These are phyloP conservation scores for Diarsia brunnea DNA, from an alignment of 2,888 invertebrate genomes.

Conservation along the genomic window DNA sequence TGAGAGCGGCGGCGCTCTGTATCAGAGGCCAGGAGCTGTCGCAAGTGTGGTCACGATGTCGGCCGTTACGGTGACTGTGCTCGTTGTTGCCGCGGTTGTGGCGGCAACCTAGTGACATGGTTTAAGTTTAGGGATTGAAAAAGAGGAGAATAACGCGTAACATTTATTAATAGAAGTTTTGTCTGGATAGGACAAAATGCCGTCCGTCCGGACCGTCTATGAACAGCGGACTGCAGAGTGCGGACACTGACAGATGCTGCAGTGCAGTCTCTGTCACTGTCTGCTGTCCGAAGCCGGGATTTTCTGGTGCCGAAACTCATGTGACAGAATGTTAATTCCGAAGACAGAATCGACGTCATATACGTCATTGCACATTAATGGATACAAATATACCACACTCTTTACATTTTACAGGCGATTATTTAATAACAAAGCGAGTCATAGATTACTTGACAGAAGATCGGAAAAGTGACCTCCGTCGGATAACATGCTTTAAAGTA, in stretches of 20 bases:
- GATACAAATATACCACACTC: not conserved
- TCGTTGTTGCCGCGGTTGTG: slow-evolving; percentile 87
- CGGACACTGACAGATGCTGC: not conserved
- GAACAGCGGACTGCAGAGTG: not conserved
- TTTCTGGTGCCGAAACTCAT: not conserved
- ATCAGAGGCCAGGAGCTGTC: slow-evolving; percentile 98
- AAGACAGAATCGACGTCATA: too few relatives aligned
- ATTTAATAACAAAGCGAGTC: not conserved
- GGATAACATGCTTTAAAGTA: too few relatives aligned
- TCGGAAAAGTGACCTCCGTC: not conserved
- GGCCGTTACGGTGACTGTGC: slow-evolving; percentile 88
- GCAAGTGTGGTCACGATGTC: slow-evolving; percentile 92
- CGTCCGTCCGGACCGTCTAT: not conserved
- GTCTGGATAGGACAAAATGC: not conserved
- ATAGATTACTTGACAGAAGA: not conserved
- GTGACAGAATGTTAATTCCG: too few relatives aligned
- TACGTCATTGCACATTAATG: too few relatives aligned
- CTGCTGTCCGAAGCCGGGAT: not conserved
- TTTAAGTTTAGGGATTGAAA: too few relatives aligned
- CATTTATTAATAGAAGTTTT: too few relatives aligned
- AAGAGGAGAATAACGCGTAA: too few relatives aligned
- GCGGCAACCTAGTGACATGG: slow-evolving; percentile 84
- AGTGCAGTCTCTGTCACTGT: not conserved
- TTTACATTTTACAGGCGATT: not conserved
- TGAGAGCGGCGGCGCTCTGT: slow-evolving; percentile 96